phyloP scores from a whole-genome alignment of 2,113 vertebrate genomes.

The Myanophis thanlyinensis region DNA sequence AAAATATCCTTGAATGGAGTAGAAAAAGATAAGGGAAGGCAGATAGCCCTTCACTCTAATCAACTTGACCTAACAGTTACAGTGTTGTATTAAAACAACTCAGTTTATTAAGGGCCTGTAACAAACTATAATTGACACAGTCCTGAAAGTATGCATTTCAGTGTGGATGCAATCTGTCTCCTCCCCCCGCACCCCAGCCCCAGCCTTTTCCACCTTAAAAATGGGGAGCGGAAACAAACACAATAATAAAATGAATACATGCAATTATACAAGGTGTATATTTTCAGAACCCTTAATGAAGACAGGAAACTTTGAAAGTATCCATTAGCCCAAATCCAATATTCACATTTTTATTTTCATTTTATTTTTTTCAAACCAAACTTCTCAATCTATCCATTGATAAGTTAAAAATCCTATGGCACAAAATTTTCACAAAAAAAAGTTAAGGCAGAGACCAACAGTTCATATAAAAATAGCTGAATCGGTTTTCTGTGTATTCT shows the following conservation, averaged over 20 bases:
- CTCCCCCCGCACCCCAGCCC: not conserved
- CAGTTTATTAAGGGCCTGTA: conserved; percentile 34
- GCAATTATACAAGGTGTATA: conserved; percentile 22
- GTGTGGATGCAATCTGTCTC: not conserved
- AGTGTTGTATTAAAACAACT: conserved; percentile 56
- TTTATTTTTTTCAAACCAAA: conserved; percentile 32
- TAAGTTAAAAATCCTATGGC: conserved; percentile 55
- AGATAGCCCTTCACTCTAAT: conserved; percentile 58
- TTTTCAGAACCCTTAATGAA: conserved; percentile 1
- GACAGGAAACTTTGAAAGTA: conserved; percentile 18
- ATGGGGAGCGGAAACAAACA: not conserved
- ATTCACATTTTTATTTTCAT: conserved; percentile 12
- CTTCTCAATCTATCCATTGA: conserved; percentile 36
- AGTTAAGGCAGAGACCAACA: conserved; percentile 58
- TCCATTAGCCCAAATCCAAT: conserved; percentile 18
- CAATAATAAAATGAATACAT: conserved; percentile 21
- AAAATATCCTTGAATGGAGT: conserved; percentile 64
- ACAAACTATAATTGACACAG: conserved; percentile 48
- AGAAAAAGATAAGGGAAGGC: conserved; percentile 56
- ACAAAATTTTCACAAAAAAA: conserved; percentile 55
- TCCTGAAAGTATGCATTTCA: conserved; percentile 48
- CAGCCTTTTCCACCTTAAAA: not conserved
- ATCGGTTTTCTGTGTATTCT: conserved; percentile 31
- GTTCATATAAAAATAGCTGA: conserved; percentile 67
- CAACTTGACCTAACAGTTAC: conserved; percentile 43